Evolutionary conservation across 2,113 vertebrate species (phyloP).

Genomic region (Dipodomys spectabilis): DNA sequence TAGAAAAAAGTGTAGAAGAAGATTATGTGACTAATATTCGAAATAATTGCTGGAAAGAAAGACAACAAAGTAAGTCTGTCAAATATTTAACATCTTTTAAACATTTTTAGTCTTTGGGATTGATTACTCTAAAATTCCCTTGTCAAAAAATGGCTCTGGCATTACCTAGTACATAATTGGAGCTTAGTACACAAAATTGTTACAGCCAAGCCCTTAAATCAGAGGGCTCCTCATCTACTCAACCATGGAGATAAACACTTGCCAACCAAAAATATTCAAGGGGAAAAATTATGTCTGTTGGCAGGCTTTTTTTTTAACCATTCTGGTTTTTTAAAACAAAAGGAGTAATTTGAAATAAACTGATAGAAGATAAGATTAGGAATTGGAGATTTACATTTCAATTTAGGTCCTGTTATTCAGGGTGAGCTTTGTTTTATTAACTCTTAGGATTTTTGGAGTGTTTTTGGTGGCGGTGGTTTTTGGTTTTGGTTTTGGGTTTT

Average conservation of each 20-base stretch:
- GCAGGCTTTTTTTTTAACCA: not conserved
- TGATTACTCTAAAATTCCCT: conserved; percentile 25
- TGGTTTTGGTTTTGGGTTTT: no score
- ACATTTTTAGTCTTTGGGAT: conserved; percentile 28
- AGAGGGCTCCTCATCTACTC: not conserved
- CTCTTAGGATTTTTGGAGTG: no score
- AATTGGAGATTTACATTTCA: no score
- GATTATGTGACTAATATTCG: conserved; percentile 97
- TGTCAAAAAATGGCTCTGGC: not conserved
- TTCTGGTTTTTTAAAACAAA: not conserved
- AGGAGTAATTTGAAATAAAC: no score
- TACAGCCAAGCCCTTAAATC: not conserved
- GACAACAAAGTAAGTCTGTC: conserved; percentile 94
- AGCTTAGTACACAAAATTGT: not conserved
- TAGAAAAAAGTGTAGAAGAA: conserved; percentile 98
- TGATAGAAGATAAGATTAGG: no score
- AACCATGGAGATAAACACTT: not conserved
- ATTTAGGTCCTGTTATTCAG: no score
- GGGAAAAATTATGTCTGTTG: not conserved
- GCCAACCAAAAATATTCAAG: not conserved
- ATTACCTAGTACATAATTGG: not conserved
- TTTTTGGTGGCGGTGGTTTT: no score
- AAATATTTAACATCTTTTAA: conserved; percentile 28
- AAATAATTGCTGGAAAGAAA: conserved; percentile 99
- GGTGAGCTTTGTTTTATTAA: no score